Evolutionary conservation across 2,888 invertebrate genomes (phyloP), one percentile per base, ranked within the genome.

Genomic region (Caenorhabditis sinica): DNA sequence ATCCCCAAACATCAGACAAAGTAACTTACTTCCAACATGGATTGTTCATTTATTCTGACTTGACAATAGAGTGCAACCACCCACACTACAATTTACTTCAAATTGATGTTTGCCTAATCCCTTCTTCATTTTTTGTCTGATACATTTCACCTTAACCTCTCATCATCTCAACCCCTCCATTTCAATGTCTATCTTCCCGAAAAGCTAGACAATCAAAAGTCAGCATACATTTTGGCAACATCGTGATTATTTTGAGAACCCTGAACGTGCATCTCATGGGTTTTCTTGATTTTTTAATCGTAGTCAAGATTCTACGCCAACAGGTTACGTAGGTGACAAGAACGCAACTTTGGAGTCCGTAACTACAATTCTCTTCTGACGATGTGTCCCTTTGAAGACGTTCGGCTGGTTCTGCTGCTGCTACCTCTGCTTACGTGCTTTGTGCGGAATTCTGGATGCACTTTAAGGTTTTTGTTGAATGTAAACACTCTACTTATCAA

Each of bases 401-500:
- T 60, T 33, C 13, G 1, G 11, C 40, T 4, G n/a, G 23, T 58
- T 5, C 45, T 25, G 13, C 25, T 45, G 13, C 63, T 15, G 40
- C 33, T 25, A 30, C 49, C 49, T 20, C 15, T 61, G 72, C 76
- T 51, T 69, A 69, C 77, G 77, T 77, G 68, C 20, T 30, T 36
- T 25, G 60, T 53, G 45, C n/a, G 49, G 17, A 71, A 20, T 61
- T 63, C 45, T 23, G 53, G n/a, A 65, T 79, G 71, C 71, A 79
- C 79, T 71, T 71, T 72, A 30, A 33, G 15, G 53, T 53, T 69
- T 40, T 40, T 6, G 53, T 25, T 58, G 28, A 28, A 20, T 45
- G 63, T 79, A 56, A 71, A 71, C 79, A 79, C 40, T 17, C 49
- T n/a, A 49, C 53, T 71, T 53, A 79, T 56, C 63, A 23, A 56